phyloP scores from a whole-genome alignment of 2,113 vertebrate genomes.

The Colius striatus region DNA sequence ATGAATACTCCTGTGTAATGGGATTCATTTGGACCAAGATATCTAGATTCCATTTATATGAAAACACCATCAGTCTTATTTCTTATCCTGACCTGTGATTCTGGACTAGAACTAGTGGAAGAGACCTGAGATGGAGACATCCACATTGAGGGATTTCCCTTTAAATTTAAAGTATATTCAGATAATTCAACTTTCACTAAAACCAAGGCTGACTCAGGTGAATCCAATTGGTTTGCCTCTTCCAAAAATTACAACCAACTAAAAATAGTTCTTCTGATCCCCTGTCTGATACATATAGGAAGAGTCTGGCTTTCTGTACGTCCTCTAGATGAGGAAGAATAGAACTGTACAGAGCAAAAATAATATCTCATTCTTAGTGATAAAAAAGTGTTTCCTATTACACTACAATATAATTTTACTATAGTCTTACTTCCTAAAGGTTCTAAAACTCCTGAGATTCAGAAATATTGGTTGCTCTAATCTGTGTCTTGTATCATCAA shows the following conservation, averaged over 20 bases:
- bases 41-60: neutral
- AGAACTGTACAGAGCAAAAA: neutral
- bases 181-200: neutral
- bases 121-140: neutral
- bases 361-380: neutral
- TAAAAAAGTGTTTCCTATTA: neutral
- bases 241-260: neutral
- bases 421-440: neutral
- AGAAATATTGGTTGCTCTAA: neutral
- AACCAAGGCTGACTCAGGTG: neutral
- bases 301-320: neutral
- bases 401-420: neutral
- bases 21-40: neutral
- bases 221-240: neutral
- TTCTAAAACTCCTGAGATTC: neutral
- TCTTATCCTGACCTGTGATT: neutral
- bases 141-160: neutral
- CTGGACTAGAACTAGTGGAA: neutral
- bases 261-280: neutral
- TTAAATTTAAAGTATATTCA: neutral
- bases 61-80: accelerated
- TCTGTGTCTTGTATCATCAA: neutral
- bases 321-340: neutral
- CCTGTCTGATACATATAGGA: neutral
- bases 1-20: neutral